Conservation (phyloP, 2,113 vertebrate species). For the Lonchura striata region DNA sequence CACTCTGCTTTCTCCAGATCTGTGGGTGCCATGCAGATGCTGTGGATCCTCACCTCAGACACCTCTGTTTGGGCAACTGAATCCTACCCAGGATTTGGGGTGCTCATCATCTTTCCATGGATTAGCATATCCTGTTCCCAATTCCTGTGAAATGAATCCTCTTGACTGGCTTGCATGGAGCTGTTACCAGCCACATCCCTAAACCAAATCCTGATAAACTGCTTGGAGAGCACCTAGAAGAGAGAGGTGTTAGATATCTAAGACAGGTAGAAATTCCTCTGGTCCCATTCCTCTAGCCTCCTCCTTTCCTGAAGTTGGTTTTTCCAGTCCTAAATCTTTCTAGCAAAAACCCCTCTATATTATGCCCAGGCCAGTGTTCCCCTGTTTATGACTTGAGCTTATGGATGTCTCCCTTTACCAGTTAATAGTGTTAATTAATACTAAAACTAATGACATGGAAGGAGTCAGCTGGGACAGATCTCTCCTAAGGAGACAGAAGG, state of each 20-base stretch:
- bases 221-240: neutral
- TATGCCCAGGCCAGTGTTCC: neutral
- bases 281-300: neutral
- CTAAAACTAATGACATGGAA: neutral
- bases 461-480: neutral
- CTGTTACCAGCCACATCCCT: neutral
- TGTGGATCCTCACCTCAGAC: fast-evolving
- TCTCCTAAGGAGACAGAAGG: neutral
- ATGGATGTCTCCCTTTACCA: neutral
- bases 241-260: neutral
- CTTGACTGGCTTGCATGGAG: neutral
- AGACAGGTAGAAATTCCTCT: neutral
- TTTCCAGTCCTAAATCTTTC: neutral
- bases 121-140: neutral
- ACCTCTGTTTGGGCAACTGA: neutral
- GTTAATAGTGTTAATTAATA: neutral
- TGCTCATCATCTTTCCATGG: neutral
- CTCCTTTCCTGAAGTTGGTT: neutral
- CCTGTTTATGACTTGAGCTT: neutral
- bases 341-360: fast-evolving
- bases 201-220: neutral
- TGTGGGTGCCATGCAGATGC: neutral
- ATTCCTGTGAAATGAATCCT: fast-evolving
- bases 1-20: neutral
- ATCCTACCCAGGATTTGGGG: neutral